Base-by-base conservation (phyloP, 2,888 invertebrate species). In the Smittia sp. region DNA sequence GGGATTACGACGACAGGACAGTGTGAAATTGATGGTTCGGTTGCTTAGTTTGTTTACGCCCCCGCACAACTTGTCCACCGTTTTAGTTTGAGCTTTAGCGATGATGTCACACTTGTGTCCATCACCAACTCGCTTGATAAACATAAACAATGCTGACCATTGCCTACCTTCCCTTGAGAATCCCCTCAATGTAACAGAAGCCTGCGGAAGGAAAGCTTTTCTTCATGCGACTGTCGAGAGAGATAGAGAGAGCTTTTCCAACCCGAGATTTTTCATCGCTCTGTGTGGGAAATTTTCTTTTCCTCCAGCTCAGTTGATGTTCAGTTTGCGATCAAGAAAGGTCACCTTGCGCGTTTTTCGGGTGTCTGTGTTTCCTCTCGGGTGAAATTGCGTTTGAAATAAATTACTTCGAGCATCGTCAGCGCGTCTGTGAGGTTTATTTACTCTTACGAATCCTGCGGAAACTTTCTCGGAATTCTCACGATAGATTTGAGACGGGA, bases 251-350 rank as follows among this genome's bases (percentile, higher is more conserved):
- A 72, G 62, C n/a, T 62, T 54, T 72, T 38, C 39, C 39, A 24
- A 63, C 4, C 58, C 32, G 62, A 58, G 58, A 72, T 72, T 39
- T 25, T 72, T 38, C 72, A 62, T 72, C 62, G 52, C 18, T 39
- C 54, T 46, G 46, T 41, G 46, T 32, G 69, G 65, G 15, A 66
- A 66, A 38, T 32, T 66, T 66, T 66, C 13, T 22, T 27, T 25
- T 62, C 38, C 72, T 58, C 62, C 72, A 72, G 72, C 58, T 72
- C 62, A 72, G 72, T 72, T 72, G 72, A 72, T 72, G 38, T 38
- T 38, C 22, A 62, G 32, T 62, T 58, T n/a, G 32, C 62, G 72
- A 62, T 58, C 38, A 20, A 72, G 52, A 72, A 72, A 72, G 72
- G 72, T 72, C 62, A 72, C 72, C 72, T 72, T 72, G 25, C 15